Percentiles rank a stretch among this genome's conserved stretches.
These are phyloP conservation scores for Nesidiocoris tenuis DNA, from an alignment of 2,888 invertebrate species.

Conservation along the genomic window DNA sequence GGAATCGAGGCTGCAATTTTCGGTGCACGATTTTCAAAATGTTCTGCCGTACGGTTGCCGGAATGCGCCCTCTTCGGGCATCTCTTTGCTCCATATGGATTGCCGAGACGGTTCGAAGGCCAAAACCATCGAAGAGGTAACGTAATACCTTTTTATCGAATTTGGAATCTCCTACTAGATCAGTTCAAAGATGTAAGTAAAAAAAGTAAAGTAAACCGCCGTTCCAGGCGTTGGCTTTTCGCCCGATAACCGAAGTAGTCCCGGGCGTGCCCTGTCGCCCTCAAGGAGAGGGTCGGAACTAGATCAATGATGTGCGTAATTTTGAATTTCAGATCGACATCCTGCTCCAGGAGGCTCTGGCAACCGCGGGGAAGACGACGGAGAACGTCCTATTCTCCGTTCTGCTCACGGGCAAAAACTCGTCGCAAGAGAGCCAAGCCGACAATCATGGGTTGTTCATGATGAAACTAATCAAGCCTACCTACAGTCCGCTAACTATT, in stretches of 20 bases:
- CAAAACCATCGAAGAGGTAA: constrained; percentile 3
- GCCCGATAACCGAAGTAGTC: too few species aligned
- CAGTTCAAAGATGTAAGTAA: too few species aligned
- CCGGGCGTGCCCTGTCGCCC: too few species aligned
- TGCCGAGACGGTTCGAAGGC: background rate
- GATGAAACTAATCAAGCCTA: constrained; percentile 25
- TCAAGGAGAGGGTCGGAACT: too few species aligned
- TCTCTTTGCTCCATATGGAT: constrained; percentile 5
- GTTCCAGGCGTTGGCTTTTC: too few species aligned
- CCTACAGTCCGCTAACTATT: background rate
- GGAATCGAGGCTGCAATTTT: background rate
- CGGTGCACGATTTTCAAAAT: background rate
- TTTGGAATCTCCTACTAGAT: too few species aligned
- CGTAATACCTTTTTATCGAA: too few species aligned
- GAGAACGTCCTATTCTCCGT: background rate
- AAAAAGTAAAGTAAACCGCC: too few species aligned
- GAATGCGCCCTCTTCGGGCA: constrained; percentile 12
- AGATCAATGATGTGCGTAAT: too few species aligned
- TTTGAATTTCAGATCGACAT: constrained; percentile 20
- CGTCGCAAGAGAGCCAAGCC: background rate
- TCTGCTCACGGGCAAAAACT: background rate
- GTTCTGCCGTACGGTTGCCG: constrained; percentile 20
- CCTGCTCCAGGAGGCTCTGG: background rate
- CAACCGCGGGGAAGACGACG: background rate
- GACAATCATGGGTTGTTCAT: constrained; percentile 26